These are phyloP conservation scores for Tenebrio molitor DNA, from an alignment of 1,140 invertebrate genomes.

Conservation along the genomic window DNA sequence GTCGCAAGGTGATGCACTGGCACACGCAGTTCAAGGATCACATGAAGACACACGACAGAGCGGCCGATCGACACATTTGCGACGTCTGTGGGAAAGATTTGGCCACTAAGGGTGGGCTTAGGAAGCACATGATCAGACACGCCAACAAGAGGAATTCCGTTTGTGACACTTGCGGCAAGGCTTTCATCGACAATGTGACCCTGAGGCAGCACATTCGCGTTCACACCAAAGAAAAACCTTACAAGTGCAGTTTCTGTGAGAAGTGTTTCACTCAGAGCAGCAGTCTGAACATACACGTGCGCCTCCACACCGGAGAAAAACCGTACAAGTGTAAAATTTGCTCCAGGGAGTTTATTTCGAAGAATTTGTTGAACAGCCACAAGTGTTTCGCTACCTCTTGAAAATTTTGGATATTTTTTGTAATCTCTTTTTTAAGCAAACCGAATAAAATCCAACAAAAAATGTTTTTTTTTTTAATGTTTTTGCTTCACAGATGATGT, in stretches of 20 bases:
- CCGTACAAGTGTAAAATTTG: slow-evolving; percentile 78
- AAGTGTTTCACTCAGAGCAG: slow-evolving; percentile 81
- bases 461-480: no score
- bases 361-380: slow-evolving; percentile 78
- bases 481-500: no score
- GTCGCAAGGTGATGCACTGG: slow-evolving; percentile 22
- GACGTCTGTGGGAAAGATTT: slow-evolving; percentile 50
- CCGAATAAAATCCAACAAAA: no score
- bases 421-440: neutral
- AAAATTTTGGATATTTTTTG: neutral
- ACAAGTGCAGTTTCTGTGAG: slow-evolving; percentile 67
- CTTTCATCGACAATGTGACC: neutral
- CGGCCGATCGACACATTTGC: slow-evolving; percentile 64
- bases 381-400: slow-evolving; percentile 68
- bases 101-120: slow-evolving; percentile 2
- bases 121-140: slow-evolving; percentile 80
- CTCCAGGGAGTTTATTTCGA: slow-evolving; percentile 76
- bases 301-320: slow-evolving; percentile 90
- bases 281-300: slow-evolving; percentile 85
- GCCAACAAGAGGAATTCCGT: slow-evolving; percentile 72
- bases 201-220: slow-evolving; percentile 48
- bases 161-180: slow-evolving; percentile 47
- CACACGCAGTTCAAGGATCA: slow-evolving; percentile 12
- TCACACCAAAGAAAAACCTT: slow-evolving; percentile 64
- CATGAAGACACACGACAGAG: slow-evolving; percentile 1